Evolutionary conservation across 2,888 invertebrate species (phyloP), one percentile per base, ranked within the genome.

Genomic region (Hirtodrosophila alboralis): DNA sequence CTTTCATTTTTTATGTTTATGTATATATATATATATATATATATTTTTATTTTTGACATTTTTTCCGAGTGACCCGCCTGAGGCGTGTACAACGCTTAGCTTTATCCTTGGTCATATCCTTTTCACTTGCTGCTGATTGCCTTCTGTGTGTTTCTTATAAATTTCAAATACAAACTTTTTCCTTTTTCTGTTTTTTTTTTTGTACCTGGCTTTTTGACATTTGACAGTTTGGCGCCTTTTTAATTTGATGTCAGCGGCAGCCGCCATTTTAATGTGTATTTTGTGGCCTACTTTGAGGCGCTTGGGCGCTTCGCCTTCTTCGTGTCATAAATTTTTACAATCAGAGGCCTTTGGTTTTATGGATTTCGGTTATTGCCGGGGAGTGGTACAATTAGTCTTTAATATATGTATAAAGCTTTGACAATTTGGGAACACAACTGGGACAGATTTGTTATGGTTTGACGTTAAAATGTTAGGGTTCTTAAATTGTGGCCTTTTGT

Each of bases 161-260:
- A 67, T 72, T 62, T 57, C 48, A 31, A 65, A 65, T 51, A 33
- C 56, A 61, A 61, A 60, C 59, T 49, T 66, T 67, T 64, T n/a
- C n/a, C n/a, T n/a, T n/a, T n/a, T n/a, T n/a, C n/a, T n/a, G n/a
- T n/a, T n/a, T n/a, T n/a, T n/a, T n/a, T n/a, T n/a, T n/a, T n/a
- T n/a, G n/a, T 33, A 67, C 68, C 73, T 70, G 68, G 5, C 28
- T 33, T 57, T 69, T 26, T 74, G 85, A 74, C 81, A 72, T 74
- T 83, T 81, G 80, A 76, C 84, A 71, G 83, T 64, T 75, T 73
- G 71, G 62, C 76, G 84, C 79, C 65, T 62, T 73, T 80, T 80
- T 75, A 79, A 73, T 77, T 75, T 65, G 63, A 60, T 68, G 59
- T 47, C 78, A 41, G 54, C 60, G 37, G 34, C 60, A 54, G 51